Evolutionary conservation across 2,113 vertebrate genomes (phyloP), one percentile per base, ranked within the genome.

Genomic region (Sander vitreus): DNA sequence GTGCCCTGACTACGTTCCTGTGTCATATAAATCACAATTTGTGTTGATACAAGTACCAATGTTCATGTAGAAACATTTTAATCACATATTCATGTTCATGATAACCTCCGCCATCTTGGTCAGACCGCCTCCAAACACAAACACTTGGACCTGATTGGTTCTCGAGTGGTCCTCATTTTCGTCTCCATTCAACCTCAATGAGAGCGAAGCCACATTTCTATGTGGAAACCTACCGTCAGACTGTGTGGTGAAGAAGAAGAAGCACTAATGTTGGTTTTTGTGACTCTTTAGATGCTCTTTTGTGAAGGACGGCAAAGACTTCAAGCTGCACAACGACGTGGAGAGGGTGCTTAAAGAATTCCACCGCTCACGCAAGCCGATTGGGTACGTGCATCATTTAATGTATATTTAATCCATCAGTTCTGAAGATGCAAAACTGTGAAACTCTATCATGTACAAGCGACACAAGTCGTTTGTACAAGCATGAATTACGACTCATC

Each of bases 301-400:
- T 65, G 73, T 83, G 89, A 95, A 95, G 74, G 93, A 95, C 19
- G 93, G 93, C 18, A 95, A 95, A 83, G 94, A 95, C 84, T 95
- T 92, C 82, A 95, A 95, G 85, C 90, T 95, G 60, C 90, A 95
- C 0, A 80, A n/a, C 18, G 92, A 95, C 2, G 94, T 95, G 81
- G 92, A 95, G 55, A 86, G 87, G 14, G 81, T 95, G 50, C 86
- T 95, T 6, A 95, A 96, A 83, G 95, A 96, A 0, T 95, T 95
- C 87, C 94, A 95, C 65, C 89, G 87, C n/a, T 90, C 84, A 73
- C 85, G 84, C 66, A 96, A 96, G 62, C 95, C 95, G 14, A 95
- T 95, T 39, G 95, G 95, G 94, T 95, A 87, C n/a, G 90, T 87
- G 3, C 39, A 76, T 76, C 63, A 58, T 53, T 30, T 39, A 8